phyloP scores from a whole-genome alignment of 2,113 vertebrate genomes.

The Orycteropus afer region DNA sequence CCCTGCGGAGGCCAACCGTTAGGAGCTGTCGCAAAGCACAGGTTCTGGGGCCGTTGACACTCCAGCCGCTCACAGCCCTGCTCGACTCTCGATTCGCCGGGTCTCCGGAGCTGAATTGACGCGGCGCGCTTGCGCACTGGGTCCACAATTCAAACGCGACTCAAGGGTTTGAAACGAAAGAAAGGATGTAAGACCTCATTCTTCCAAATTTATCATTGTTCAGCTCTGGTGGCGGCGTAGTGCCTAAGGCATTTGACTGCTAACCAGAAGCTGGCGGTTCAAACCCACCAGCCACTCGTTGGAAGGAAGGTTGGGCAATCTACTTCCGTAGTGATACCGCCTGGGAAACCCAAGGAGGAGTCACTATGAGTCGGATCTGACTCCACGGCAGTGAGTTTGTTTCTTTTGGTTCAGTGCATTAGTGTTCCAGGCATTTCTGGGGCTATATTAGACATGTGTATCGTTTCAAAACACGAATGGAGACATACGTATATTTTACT shows the following conservation, averaged over 20 bases:
- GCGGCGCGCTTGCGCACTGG: background rate
- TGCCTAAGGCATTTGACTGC: no score
- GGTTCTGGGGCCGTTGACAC: background rate
- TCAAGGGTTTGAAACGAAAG: background rate
- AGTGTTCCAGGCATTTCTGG: background rate
- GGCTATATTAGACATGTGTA: background rate
- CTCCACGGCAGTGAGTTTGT: no score
- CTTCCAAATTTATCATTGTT: background rate
- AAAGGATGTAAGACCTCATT: background rate
- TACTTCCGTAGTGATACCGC: no score
- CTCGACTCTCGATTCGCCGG: slow-evolving; percentile 37
- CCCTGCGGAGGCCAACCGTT: background rate
- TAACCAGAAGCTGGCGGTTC: no score
- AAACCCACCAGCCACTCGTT: no score
- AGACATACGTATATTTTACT: background rate
- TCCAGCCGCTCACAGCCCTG: background rate
- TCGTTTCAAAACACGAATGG: background rate
- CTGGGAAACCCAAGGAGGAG: no score
- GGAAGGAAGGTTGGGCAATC: no score
- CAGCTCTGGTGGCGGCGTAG: no score
- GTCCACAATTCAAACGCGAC: background rate
- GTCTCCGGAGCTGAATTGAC: background rate
- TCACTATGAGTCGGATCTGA: no score
- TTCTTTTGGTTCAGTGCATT: background rate
- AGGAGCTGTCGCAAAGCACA: fast-evolving